A percentile compares a stretch with the other conserved stretches of the same genome.
phyloP scores from a whole-genome alignment of 2,888 invertebrate genomes.

The Tortrix viridana region DNA sequence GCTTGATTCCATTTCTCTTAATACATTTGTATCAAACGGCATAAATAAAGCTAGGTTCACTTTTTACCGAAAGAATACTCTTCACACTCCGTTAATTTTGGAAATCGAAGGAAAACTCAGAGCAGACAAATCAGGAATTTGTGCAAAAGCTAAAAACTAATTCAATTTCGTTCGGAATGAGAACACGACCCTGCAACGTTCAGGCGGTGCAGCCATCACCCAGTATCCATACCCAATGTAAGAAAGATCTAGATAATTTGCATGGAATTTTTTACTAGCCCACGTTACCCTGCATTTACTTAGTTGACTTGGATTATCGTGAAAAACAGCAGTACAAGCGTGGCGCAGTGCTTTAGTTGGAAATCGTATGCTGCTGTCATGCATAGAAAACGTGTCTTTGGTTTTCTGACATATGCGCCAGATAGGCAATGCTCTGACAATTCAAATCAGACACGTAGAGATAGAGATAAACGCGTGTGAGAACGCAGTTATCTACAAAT shows the following conservation, averaged over 20 bases:
- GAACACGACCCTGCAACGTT: slow-evolving; percentile 25
- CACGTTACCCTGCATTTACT: no score
- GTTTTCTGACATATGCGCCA: background rate
- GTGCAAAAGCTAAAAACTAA: slow-evolving; percentile 35
- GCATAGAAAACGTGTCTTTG: background rate
- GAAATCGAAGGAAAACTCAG: slow-evolving; percentile 17
- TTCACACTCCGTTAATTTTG: slow-evolving; percentile 13
- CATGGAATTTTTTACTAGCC: no score
- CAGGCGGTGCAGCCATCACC: slow-evolving; percentile 20
- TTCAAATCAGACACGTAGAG: slow-evolving; percentile 7
- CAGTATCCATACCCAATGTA: slow-evolving; percentile 29
- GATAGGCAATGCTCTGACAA: slow-evolving; percentile 15
- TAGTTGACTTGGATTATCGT: no score
- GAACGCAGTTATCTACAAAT: background rate
- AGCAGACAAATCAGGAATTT: slow-evolving; percentile 26
- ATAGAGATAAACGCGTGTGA: slow-evolving; percentile 11
- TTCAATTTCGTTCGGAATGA: slow-evolving; percentile 37
- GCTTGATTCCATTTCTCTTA: background rate
- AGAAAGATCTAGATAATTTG: background rate
- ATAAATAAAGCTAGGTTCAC: background rate
- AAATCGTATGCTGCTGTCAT: slow-evolving; percentile 7
- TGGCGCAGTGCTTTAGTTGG: slow-evolving; percentile 1
- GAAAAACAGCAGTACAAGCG: no score
- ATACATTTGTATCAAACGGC: background rate
- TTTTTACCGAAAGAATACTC: slow-evolving; percentile 6